Evolutionary conservation across 2,888 invertebrate genomes (phyloP), one percentile per base, ranked within the genome.

Genomic region (Cantharis lateralis): DNA sequence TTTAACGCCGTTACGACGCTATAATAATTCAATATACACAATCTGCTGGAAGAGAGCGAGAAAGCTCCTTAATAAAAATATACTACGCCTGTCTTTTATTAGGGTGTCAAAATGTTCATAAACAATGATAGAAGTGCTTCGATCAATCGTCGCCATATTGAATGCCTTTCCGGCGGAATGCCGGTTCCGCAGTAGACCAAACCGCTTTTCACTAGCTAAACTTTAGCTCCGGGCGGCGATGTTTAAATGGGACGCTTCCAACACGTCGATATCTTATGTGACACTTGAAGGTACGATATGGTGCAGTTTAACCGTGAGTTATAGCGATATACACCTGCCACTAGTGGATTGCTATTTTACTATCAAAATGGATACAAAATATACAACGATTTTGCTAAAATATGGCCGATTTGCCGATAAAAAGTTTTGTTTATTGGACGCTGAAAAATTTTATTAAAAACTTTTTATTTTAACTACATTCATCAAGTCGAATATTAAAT

Each of bases 61-160:
- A 68, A 32, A 48, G 66, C 71, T 62, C 16, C 63, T 28, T 75
- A 78, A 78, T 78, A 75, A 78, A 72, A 78, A 77, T 74, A 76
- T 76, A 72, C 62, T 64, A 77, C 70, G 71, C 62, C 70, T 72
- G 15, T 28, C 72, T 77, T 79, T 80, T 79, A 80, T 80, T 80
- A 80, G 82, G 80, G 81, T 82, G 83, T 83, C 83, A 83, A 82
- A 83, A 81, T 81, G 81, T 82, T 82, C 83, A 83, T 84, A 83
- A 84, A 83, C 83, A 84, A 83, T 83, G 82, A 84, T 83, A 82
- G 83, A 80, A 82, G 81, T 82, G 83, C 76, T 76, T 72, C 78
- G 80, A 81, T 82, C 81, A 82, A 82, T 81, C 81, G 81, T 75
- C 80, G 82, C 81, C 82, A 82, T 82, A 81, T 81, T 82, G 82